Evolutionary conservation across 2,113 vertebrate species (phyloP).

Genomic region (Salvelinus fontinalis): DNA sequence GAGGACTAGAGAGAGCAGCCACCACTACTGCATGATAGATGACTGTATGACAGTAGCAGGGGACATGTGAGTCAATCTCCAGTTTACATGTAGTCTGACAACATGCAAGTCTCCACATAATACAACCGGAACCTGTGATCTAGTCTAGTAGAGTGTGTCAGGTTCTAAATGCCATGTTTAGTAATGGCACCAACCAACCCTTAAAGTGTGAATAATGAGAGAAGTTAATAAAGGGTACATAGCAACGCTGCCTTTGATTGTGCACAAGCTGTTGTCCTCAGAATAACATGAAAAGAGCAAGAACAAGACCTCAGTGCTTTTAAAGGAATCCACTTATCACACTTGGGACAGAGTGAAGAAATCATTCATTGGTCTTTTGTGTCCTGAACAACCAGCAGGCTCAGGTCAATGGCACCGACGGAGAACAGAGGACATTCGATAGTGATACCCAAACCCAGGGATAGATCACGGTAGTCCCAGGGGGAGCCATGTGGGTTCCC

Average conservation of each 20-base stretch:
- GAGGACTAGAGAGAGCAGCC: not conserved
- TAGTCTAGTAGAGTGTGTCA: not conserved
- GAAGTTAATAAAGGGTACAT: not conserved
- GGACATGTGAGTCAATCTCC: not conserved
- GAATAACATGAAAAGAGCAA: not conserved
- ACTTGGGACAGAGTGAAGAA: not conserved
- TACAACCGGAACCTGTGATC: not conserved
- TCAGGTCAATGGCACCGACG: not conserved
- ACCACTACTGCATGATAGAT: not conserved
- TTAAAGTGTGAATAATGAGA: slow-evolving; percentile 2
- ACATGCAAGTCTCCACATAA: not conserved
- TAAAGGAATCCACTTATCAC: not conserved
- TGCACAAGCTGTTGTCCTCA: not conserved
- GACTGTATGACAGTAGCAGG: not conserved
- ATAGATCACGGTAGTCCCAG: not conserved
- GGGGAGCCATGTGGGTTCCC: not conserved
- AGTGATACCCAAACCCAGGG: slow-evolving; percentile 8
- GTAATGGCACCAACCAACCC: not conserved
- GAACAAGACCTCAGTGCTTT: not conserved
- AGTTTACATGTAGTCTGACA: not conserved
- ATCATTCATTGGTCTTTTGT: slow-evolving; percentile 27
- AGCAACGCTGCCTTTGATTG: not conserved
- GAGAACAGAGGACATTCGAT: slow-evolving; percentile 18
- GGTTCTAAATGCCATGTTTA: not conserved
- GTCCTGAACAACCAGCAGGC: slow-evolving; percentile 12